These are phyloP conservation scores for Danaus chrysippus DNA, from an alignment of 2,888 invertebrate species.

Conservation along the genomic window DNA sequence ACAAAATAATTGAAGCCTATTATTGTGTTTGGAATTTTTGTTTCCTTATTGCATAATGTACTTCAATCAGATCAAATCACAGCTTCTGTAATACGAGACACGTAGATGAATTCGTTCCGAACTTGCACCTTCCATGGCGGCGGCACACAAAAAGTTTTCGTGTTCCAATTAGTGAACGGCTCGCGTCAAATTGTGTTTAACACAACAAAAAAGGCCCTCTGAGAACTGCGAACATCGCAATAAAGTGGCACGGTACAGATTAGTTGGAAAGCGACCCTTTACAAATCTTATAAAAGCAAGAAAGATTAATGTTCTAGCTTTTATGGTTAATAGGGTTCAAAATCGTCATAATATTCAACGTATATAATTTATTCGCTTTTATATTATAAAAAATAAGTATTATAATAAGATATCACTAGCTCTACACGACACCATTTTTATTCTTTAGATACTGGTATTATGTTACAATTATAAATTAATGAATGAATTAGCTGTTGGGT, in stretches of 20 bases:
- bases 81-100: slow-evolving; percentile 68
- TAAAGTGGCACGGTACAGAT: slow-evolving; percentile 25
- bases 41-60: slow-evolving; percentile 36
- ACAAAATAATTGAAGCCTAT: slow-evolving; percentile 14
- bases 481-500: no score
- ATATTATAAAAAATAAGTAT: background rate
- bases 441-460: no score
- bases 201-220: slow-evolving; percentile 34
- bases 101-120: slow-evolving; percentile 69
- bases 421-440: no score
- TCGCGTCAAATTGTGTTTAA: slow-evolving; percentile 39
- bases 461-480: no score
- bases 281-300: slow-evolving; percentile 45
- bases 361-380: slow-evolving; percentile 29
- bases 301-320: slow-evolving; percentile 52
- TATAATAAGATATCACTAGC: no score
- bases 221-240: slow-evolving; percentile 27
- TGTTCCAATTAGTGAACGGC: slow-evolving; percentile 43
- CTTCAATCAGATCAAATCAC: slow-evolving; percentile 42
- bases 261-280: slow-evolving; percentile 40
- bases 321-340: slow-evolving; percentile 44
- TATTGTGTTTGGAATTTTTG: background rate
- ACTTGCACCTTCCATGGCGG: slow-evolving; percentile 52
- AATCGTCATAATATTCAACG: slow-evolving; percentile 46
- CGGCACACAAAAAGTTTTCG: slow-evolving; percentile 54